Conservation (phyloP, 1,140 invertebrate genomes). For the Euwallacea similis region DNA sequence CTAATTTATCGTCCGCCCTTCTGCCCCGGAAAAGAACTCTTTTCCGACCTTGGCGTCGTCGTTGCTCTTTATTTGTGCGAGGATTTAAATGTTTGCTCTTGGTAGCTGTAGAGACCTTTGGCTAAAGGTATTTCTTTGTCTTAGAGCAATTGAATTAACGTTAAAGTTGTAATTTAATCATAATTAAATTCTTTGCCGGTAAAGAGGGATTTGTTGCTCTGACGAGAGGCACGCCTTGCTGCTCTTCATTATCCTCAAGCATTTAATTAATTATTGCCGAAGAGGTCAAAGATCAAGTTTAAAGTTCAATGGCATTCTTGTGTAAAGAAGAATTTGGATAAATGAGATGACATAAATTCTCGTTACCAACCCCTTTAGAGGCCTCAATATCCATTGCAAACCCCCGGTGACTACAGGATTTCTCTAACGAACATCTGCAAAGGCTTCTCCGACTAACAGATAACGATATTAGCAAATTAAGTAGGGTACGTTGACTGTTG, state of each 20-base stretch:
- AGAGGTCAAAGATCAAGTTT: no score
- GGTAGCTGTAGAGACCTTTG: background rate
- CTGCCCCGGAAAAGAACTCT: background rate
- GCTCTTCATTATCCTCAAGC: background rate
- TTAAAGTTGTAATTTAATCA: background rate
- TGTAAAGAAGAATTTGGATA: no score
- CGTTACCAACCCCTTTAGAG: no score
- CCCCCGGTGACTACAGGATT: no score
- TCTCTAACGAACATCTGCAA: no score
- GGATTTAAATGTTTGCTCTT: background rate
- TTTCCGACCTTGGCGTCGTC: constrained; percentile 10
- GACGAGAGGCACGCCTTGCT: background rate
- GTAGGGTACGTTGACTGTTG: no score
- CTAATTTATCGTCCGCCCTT: constrained; percentile 12
- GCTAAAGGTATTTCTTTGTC: background rate
- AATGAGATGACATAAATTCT: no score
- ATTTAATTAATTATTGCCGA: no score
- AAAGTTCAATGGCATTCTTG: no score
- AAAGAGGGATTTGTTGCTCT: background rate
- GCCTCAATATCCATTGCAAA: no score
- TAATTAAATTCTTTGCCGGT: background rate
- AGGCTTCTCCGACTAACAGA: background rate
- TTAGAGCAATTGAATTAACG: background rate
- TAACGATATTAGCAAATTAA: background rate
- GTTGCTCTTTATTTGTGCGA: constrained; percentile 4